These are phyloP conservation scores for Myiotriccus ornatus DNA, from an alignment of 2,797 vertebrate species.

Conservation along the genomic window DNA sequence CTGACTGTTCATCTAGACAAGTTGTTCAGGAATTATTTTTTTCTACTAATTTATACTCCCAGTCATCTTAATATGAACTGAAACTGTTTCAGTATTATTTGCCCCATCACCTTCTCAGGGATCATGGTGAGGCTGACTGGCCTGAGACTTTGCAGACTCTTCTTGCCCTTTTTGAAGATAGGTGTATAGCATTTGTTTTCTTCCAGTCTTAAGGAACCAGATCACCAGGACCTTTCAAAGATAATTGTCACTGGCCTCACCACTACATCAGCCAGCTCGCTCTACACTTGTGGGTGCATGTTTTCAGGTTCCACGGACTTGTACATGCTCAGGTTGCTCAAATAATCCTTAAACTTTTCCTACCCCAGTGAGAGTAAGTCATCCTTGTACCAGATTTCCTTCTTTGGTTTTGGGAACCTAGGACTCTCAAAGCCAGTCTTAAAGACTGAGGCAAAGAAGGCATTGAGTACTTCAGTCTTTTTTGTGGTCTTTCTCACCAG, in stretches of 20 bases:
- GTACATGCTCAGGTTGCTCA: not conserved
- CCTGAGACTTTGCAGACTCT: not conserved
- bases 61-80: not conserved
- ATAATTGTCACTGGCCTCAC: not conserved
- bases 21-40: not conserved
- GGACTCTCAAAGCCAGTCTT: not conserved
- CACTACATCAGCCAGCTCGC: not conserved
- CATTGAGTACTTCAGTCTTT: not conserved
- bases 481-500: not conserved
- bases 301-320: not conserved
- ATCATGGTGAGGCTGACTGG: not conserved
- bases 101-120: not conserved
- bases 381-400: not conserved
- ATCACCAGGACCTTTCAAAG: not conserved
- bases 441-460: not conserved
- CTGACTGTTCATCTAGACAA: not conserved
- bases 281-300: not conserved
- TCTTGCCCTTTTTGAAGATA: not conserved
- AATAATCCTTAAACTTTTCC: not conserved
- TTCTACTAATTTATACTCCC: not conserved
- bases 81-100: not conserved
- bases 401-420: not conserved
- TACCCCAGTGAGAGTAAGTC: not conserved
- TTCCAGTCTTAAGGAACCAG: not conserved
- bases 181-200: not conserved